Conservation (phyloP, 1,140 invertebrate genomes). For the Bactericera cockerelli region DNA sequence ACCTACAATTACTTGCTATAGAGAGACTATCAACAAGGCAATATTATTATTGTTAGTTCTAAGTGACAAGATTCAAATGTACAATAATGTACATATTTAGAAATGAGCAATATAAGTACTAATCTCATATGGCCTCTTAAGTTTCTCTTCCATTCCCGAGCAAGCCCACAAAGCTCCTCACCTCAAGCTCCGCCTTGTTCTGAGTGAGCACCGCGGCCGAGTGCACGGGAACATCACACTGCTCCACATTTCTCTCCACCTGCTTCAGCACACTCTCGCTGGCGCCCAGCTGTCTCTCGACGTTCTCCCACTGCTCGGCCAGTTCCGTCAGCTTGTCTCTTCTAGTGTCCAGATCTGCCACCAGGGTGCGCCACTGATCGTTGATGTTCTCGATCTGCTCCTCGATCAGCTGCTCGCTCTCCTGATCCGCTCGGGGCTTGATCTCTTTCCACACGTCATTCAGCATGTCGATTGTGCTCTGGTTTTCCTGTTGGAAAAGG, state of each 20-base stretch:
- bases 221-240: background rate
- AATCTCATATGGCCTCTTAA: no score
- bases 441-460: conserved; percentile 49
- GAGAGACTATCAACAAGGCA: no score
- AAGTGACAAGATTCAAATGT: no score
- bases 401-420: conserved; percentile 43
- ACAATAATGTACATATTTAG: no score
- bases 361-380: conserved; percentile 55
- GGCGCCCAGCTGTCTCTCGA: background rate
- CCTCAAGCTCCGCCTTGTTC: background rate
- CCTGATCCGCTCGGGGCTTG: conserved; percentile 40
- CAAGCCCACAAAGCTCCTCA: background rate
- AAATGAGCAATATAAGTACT: no score
- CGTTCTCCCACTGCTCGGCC: conserved; percentile 53
- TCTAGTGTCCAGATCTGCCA: conserved; percentile 47
- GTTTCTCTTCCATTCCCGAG: no score
- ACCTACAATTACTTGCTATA: no score
- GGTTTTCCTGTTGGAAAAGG: conserved; percentile 44
- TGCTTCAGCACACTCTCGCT: background rate
- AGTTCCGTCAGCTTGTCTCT: conserved; percentile 43
- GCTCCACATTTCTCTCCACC: background rate
- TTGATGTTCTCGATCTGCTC: conserved; percentile 43
- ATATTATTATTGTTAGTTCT: no score
- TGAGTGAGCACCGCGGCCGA: background rate
- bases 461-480: conserved; percentile 42